Evolutionary conservation across 2,888 invertebrate species (phyloP).

Genomic region (Diarsia brunnea): DNA sequence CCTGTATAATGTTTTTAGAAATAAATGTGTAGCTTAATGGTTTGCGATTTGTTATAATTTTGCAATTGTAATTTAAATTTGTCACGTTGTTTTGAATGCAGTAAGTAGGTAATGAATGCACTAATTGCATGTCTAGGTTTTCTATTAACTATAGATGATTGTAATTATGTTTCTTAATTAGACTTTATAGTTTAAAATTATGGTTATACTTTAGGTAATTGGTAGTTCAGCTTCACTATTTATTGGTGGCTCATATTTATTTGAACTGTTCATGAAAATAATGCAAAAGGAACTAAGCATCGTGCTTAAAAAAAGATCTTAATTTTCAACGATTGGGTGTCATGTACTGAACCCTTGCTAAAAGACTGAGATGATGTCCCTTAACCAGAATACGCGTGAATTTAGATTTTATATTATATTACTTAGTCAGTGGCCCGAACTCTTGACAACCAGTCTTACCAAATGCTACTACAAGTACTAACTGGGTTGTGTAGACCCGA

Average conservation of each 20-base stretch:
- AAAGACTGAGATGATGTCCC: not conserved
- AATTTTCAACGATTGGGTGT: not conserved
- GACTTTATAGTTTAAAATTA: not conserved
- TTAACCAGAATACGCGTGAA: no score
- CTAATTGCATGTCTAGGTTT: conserved; percentile 11
- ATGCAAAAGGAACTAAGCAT: not conserved
- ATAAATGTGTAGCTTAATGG: conserved; percentile 40
- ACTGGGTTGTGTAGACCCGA: no score
- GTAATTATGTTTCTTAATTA: not conserved
- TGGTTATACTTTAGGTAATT: not conserved
- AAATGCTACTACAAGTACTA: no score
- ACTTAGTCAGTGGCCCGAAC: not conserved
- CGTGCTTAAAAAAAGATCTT: not conserved
- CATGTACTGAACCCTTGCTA: not conserved
- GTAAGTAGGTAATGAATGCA: conserved; percentile 22
- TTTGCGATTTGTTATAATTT: conserved; percentile 33
- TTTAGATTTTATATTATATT: not conserved
- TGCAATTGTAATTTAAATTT: conserved; percentile 49
- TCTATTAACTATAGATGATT: not conserved
- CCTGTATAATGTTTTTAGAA: conserved; percentile 55
- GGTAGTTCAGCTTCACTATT: not conserved
- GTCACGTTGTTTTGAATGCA: conserved; percentile 32
- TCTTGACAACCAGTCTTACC: no score
- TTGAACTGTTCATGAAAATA: not conserved
- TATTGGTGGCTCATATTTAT: not conserved